A percentile compares a stretch with the other conserved stretches of the same genome.
These are phyloP conservation scores for Furcula furcula DNA, from an alignment of 2,888 invertebrate genomes.

Conservation along the genomic window DNA sequence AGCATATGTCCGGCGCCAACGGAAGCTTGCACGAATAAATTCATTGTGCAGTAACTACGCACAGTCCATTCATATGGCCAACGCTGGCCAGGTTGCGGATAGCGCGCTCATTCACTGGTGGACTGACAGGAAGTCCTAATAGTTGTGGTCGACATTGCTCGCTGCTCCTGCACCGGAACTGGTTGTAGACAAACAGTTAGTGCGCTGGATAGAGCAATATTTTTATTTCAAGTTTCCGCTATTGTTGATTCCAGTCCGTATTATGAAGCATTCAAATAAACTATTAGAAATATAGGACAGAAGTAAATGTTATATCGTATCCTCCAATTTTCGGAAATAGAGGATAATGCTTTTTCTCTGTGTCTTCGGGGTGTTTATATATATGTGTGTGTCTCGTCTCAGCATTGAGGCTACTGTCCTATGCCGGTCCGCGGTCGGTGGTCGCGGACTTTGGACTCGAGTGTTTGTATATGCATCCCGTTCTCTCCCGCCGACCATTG, in stretches of 20 bases:
- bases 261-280: too few species aligned
- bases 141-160: conserved; percentile 45
- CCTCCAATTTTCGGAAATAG: too few species aligned
- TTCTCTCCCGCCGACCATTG: conserved; percentile 42
- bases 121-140: conserved; percentile 71
- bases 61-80: conserved; percentile 61
- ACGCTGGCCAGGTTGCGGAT: conserved; percentile 49
- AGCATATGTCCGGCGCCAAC: conserved; percentile 68
- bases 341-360: neutral
- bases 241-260: too few species aligned
- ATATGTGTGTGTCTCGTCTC: conserved; percentile 15
- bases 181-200: conserved; percentile 65
- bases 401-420: conserved; percentile 59
- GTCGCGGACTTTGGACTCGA: conserved; percentile 69
- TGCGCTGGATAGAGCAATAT: conserved; percentile 32
- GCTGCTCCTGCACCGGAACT: conserved; percentile 63
- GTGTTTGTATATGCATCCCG: conserved; percentile 64
- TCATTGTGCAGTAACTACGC: conserved; percentile 59
- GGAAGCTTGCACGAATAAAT: conserved; percentile 73
- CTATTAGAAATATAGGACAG: too few species aligned
- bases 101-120: conserved; percentile 52
- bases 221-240: too few species aligned
- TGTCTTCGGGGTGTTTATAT: neutral
- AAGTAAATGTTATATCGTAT: too few species aligned
- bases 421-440: conserved; percentile 42